These are phyloP conservation scores for Ochotona princeps DNA, from an alignment of 2,113 vertebrate species.

Conservation along the genomic window DNA sequence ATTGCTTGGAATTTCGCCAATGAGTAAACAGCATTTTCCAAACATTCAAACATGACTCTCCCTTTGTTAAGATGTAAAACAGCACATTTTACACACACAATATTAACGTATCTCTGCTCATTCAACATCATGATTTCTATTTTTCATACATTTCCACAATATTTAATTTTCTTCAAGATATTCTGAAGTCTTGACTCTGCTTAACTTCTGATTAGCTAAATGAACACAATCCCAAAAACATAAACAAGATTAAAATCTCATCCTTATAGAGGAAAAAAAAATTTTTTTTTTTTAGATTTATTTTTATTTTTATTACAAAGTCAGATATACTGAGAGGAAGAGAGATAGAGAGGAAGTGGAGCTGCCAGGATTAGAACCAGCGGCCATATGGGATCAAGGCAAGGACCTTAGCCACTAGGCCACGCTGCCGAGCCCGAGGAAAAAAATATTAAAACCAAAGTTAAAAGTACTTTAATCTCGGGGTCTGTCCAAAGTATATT, in stretches of 20 bases:
- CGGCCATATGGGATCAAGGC: no score
- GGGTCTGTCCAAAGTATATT: not conserved
- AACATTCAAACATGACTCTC: not conserved
- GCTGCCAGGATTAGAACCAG: no score
- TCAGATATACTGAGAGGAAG: no score
- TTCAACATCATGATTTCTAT: not conserved
- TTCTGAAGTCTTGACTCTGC: not conserved
- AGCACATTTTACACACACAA: not conserved
- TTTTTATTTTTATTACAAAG: no score
- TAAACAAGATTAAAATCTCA: slow-evolving; percentile 5
- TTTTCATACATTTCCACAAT: not conserved
- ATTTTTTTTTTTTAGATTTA: no score
- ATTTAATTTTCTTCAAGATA: not conserved
- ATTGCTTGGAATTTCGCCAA: not conserved
- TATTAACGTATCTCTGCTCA: not conserved
- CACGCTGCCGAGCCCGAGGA: no score
- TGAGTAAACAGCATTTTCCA: not conserved
- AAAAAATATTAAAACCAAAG: slow-evolving; percentile 16
- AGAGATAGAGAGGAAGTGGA: no score
- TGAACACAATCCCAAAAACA: not conserved
- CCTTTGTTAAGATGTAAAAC: slow-evolving; percentile 29
- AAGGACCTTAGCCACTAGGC: no score
- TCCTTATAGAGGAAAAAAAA: not conserved
- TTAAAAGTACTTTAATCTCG: slow-evolving; percentile 15
- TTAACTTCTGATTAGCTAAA: not conserved